Evolutionary conservation across 2,888 invertebrate species (phyloP).

Genomic region (Gymnosoma rotundatum): DNA sequence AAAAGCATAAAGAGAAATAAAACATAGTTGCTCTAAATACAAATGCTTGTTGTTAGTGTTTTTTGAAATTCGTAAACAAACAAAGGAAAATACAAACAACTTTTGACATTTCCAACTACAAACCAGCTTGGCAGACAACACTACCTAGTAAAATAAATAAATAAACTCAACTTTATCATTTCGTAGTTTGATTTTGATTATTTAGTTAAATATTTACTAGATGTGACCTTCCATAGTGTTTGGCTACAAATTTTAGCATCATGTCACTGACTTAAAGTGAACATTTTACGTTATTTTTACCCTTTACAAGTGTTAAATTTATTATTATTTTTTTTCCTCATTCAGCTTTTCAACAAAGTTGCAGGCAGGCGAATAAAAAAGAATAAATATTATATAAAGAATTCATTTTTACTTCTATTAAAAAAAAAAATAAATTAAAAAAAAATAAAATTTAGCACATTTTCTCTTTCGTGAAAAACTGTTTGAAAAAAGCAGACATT

Average conservation of each 20-base stretch:
- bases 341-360: neutral
- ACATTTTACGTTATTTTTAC: constrained; percentile 21
- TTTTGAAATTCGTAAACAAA: too few relatives aligned
- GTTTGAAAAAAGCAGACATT: constrained; percentile 2
- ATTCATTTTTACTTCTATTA: neutral
- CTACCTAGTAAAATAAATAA: too few relatives aligned
- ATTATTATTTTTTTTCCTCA: neutral
- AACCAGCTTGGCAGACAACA: too few relatives aligned
- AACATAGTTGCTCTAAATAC: too few relatives aligned
- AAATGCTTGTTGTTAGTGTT: too few relatives aligned
- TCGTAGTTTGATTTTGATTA: too few relatives aligned
- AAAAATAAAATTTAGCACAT: constrained; percentile 24
- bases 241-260: neutral
- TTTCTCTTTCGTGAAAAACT: constrained; percentile 1
- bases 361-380: neutral
- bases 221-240: neutral
- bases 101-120: too few relatives aligned
- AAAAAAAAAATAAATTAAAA: neutral
- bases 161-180: too few relatives aligned
- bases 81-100: too few relatives aligned
- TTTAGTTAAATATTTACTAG: too few relatives aligned
- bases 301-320: constrained; percentile 9
- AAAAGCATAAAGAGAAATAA: too few relatives aligned
- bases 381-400: constrained; percentile 9
- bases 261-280: constrained; percentile 42